Evolutionary conservation across 2,797 vertebrate genomes (phyloP).

Genomic region (Oreonectes daqikongensis): DNA sequence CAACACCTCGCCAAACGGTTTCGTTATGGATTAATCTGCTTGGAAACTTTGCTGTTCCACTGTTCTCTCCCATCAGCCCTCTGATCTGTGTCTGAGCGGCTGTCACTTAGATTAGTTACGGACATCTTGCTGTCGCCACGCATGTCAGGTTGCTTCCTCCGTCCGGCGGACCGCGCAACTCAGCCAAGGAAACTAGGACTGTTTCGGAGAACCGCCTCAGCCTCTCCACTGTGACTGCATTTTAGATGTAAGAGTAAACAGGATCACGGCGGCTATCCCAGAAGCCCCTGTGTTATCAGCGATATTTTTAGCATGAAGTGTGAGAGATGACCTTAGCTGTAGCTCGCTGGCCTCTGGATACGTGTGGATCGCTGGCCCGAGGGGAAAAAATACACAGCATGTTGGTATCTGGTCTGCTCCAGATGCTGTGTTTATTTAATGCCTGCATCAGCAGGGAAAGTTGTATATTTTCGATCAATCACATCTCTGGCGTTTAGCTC

Average conservation of each 20-base stretch:
- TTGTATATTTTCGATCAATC: constrained; percentile 42
- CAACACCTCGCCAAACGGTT: constrained; percentile 53
- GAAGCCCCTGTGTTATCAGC: constrained; percentile 4
- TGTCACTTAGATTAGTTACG: constrained; percentile 79
- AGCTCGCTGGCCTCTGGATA: constrained; percentile 56
- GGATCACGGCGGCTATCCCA: background rate
- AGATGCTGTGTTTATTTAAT: constrained; percentile 68
- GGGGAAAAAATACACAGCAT: constrained; percentile 20
- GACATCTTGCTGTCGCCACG: constrained; percentile 69
- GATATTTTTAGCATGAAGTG: constrained; percentile 41
- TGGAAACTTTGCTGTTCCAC: constrained; percentile 64
- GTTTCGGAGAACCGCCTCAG: constrained; percentile 52
- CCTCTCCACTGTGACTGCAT: constrained; percentile 2
- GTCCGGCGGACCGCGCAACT: constrained; percentile 53
- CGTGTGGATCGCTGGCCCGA: constrained; percentile 58
- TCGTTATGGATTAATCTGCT: constrained; percentile 66
- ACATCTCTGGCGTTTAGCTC: constrained; percentile 39
- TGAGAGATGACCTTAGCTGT: constrained; percentile 39
- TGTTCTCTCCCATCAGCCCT: constrained; percentile 63
- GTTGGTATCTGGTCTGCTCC: constrained; percentile 50
- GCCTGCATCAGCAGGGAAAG: constrained; percentile 46
- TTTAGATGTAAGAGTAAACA: constrained; percentile 30
- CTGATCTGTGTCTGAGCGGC: constrained; percentile 72
- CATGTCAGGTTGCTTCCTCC: constrained; percentile 70
- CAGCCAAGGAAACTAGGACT: constrained; percentile 46